Evolutionary conservation across 2,888 invertebrate species (phyloP).

Genomic region (Cosmia pyralina): DNA sequence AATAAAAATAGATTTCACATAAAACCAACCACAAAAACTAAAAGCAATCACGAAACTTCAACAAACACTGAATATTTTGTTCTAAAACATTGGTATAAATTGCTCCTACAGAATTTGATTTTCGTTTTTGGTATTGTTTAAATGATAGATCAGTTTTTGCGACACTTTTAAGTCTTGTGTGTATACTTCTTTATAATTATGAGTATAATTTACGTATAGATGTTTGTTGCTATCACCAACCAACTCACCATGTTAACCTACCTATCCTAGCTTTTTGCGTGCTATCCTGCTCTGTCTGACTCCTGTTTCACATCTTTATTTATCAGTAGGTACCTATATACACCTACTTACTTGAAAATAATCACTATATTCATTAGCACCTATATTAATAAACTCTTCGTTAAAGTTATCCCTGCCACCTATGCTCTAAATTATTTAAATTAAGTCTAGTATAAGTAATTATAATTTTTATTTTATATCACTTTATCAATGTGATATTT

Average conservation of each 20-base stretch:
- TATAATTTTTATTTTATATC: not conserved
- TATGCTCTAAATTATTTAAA: constrained; percentile 1
- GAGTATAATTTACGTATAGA: too few relatives aligned
- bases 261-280: not conserved
- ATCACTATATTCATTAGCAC: not conserved
- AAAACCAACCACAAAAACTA: constrained; percentile 58
- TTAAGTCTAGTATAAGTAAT: not conserved
- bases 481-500: constrained; percentile 16
- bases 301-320: not conserved
- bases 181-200: not conserved
- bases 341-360: not conserved
- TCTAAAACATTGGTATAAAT: not conserved
- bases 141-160: constrained; percentile 5
- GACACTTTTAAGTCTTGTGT: not conserved
- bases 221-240: constrained; percentile 32
- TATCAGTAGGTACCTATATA: not conserved
- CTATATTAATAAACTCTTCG: not conserved
- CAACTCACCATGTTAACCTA: not conserved
- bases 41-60: constrained; percentile 47
- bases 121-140: constrained; percentile 25
- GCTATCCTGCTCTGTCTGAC: constrained; percentile 11
- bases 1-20: constrained; percentile 47
- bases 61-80: constrained; percentile 32
- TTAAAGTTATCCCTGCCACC: not conserved
- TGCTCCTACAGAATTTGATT: not conserved